These are phyloP conservation scores for Cichlasoma orientale DNA, from an alignment of 2,797 vertebrate species.

Conservation along the genomic window DNA sequence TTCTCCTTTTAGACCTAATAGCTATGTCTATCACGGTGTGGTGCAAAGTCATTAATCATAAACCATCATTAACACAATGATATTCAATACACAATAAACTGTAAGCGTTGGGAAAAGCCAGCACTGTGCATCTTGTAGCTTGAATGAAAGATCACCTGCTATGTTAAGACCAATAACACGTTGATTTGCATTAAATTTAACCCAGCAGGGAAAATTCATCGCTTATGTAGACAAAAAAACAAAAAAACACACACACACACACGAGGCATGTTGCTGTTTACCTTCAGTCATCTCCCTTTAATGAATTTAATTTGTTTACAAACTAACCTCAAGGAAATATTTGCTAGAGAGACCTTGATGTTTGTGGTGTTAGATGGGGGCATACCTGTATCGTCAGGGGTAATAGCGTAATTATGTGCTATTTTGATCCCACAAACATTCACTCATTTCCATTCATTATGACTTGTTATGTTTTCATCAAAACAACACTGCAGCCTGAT, in stretches of 20 bases:
- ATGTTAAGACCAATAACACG: slow-evolving; percentile 3
- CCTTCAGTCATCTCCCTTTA: slow-evolving; percentile 59
- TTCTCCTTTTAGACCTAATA: slow-evolving; percentile 59
- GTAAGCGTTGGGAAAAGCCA: slow-evolving; percentile 34
- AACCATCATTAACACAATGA: slow-evolving; percentile 55
- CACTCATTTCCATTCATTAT: slow-evolving; percentile 85
- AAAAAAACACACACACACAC: not conserved
- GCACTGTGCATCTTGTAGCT: slow-evolving; percentile 23
- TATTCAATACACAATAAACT: slow-evolving; percentile 57
- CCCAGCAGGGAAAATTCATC: slow-evolving; percentile 19
- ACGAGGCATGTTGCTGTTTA: slow-evolving; percentile 59
- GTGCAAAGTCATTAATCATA: slow-evolving; percentile 65
- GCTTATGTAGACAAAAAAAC: slow-evolving; percentile 18
- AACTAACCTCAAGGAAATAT: slow-evolving; percentile 78
- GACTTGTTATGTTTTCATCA: slow-evolving; percentile 78
- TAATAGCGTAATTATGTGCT: slow-evolving; percentile 83
- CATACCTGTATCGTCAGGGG: slow-evolving; percentile 79
- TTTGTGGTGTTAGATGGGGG: slow-evolving; percentile 71
- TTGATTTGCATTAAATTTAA: slow-evolving; percentile 31
- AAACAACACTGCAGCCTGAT: slow-evolving; percentile 76
- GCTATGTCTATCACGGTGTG: slow-evolving; percentile 54
- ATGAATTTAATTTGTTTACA: slow-evolving; percentile 80
- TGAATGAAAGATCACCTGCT: slow-evolving; percentile 42
- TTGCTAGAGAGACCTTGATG: slow-evolving; percentile 72
- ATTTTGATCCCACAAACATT: slow-evolving; percentile 81